Conservation (phyloP, 2,888 invertebrate genomes). For the Mythimna loreyi region DNA sequence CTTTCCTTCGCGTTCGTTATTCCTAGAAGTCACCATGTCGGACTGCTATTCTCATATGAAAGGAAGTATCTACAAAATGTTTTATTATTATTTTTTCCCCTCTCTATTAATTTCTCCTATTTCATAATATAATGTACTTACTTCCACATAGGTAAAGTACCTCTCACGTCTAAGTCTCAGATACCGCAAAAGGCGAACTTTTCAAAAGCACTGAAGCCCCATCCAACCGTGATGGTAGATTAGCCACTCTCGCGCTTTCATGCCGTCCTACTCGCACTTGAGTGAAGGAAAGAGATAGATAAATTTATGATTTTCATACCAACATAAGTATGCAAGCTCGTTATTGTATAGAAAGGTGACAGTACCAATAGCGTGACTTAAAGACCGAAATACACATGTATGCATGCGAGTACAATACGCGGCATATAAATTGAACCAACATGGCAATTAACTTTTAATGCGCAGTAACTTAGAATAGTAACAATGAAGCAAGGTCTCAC, state of each 20-base stretch:
- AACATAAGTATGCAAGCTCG: not conserved
- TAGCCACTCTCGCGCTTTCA: slow-evolving; percentile 65
- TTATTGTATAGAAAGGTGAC: not conserved
- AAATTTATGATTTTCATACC: slow-evolving; percentile 14
- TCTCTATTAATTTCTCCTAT: too few relatives aligned
- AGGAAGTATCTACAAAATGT: not conserved
- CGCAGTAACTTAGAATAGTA: too few relatives aligned
- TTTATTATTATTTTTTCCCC: too few relatives aligned
- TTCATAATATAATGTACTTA: not conserved
- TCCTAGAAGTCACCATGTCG: not conserved
- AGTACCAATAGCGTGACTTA: not conserved
- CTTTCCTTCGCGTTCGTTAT: too few relatives aligned
- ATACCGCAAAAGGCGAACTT: slow-evolving; percentile 44
- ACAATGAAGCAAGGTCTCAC: too few relatives aligned
- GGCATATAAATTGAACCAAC: too few relatives aligned
- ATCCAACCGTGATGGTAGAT: slow-evolving; percentile 63
- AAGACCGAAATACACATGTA: too few relatives aligned
- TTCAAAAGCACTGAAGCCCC: slow-evolving; percentile 51
- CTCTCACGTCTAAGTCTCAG: slow-evolving; percentile 12
- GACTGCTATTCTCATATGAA: not conserved
- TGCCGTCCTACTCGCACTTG: slow-evolving; percentile 22
- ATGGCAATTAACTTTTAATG: too few relatives aligned
- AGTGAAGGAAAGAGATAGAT: slow-evolving; percentile 28
- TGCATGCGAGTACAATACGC: too few relatives aligned
- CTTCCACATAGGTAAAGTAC: slow-evolving; percentile 1